Conservation (phyloP, 30 jellyfish, hydroid and myxozoan species). For the Phacellophora camtschatica region DNA sequence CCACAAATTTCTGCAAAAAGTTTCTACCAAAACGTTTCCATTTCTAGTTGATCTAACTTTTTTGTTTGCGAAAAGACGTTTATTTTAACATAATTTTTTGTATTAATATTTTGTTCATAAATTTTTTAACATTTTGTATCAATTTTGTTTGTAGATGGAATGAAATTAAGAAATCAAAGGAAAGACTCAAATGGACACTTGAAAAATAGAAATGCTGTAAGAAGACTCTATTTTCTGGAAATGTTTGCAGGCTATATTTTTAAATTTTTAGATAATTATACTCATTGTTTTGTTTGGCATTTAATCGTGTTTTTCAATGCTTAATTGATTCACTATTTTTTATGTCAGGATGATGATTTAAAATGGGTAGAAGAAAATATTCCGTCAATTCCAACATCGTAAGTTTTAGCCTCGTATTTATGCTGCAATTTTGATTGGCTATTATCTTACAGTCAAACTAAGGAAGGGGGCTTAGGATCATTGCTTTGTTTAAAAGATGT, state of each 20-base stretch:
- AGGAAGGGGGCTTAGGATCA: too few relatives aligned
- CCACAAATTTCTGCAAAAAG: neutral
- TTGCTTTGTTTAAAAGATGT: too few relatives aligned
- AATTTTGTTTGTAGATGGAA: conserved; percentile 60
- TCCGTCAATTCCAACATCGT: conserved; percentile 94
- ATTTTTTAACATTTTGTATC: neutral
- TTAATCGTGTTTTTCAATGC: too few relatives aligned
- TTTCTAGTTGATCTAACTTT: neutral
- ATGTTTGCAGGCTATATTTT: too few relatives aligned
- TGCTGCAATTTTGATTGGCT: neutral
- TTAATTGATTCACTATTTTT: too few relatives aligned
- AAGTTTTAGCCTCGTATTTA: conserved; percentile 10
- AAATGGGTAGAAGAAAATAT: conserved; percentile 95
- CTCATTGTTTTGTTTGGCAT: too few relatives aligned
- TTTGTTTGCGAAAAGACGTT: too few relatives aligned
- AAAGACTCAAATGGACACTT: conserved; percentile 50
- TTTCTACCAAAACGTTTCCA: too few relatives aligned
- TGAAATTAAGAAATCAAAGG: conserved; percentile 70
- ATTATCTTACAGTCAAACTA: neutral
- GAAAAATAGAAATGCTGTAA: conserved; percentile 44
- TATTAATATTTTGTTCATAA: neutral
- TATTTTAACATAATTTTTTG: too few relatives aligned
- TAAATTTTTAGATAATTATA: neutral
- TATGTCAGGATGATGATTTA: conserved; percentile 79
- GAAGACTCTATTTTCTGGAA: too few relatives aligned